Conservation (phyloP, 1,140 invertebrate species). For the Listronotus bonariensis region DNA sequence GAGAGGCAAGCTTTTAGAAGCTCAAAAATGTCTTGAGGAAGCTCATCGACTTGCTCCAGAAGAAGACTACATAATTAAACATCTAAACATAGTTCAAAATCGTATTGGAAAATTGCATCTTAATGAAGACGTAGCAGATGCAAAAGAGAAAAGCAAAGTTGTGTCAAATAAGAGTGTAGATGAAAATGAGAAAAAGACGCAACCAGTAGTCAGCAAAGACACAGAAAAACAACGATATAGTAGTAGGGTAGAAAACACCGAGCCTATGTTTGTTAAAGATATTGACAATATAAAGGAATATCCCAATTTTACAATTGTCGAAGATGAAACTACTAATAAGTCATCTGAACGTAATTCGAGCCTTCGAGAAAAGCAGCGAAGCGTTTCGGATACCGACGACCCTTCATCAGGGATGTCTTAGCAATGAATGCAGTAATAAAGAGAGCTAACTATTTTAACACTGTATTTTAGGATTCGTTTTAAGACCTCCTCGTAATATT, state of each 20-base stretch:
- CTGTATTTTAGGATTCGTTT: constrained; percentile 14
- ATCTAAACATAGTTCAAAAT: constrained; percentile 82
- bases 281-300: constrained; percentile 48
- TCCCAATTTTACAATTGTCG: constrained; percentile 36
- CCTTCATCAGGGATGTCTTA: constrained; percentile 59
- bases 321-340: constrained; percentile 17
- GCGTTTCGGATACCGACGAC: constrained; percentile 53
- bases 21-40: constrained; percentile 81
- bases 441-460: constrained; percentile 16
- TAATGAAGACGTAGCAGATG: constrained; percentile 35
- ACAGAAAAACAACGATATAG: constrained; percentile 54
- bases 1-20: constrained; percentile 78
- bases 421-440: constrained; percentile 38
- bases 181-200: constrained; percentile 51
- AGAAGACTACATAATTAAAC: constrained; percentile 88
- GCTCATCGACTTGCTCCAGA: constrained; percentile 80
- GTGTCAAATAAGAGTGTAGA: constrained; percentile 53
- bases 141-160: constrained; percentile 49
- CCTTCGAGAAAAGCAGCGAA: constrained; percentile 22
- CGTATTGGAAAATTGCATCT: constrained; percentile 62
- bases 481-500: constrained; percentile 23
- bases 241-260: constrained; percentile 54
- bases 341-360: constrained; percentile 39
- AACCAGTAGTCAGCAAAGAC: constrained; percentile 52
- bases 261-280: constrained; percentile 54